Evolutionary conservation across 2,797 vertebrate species (phyloP).

Genomic region (Monodelphis domestica): DNA sequence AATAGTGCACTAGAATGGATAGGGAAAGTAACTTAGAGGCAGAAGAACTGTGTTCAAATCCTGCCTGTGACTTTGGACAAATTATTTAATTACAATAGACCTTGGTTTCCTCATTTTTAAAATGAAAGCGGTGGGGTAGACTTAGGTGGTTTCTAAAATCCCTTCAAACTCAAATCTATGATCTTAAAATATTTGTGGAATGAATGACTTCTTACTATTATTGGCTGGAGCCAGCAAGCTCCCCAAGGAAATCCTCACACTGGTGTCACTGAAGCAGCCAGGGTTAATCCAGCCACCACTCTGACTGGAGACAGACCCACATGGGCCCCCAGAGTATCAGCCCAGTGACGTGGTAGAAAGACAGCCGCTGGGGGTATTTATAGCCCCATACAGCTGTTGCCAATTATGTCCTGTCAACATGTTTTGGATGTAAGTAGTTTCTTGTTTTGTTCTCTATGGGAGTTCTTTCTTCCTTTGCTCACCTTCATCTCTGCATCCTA

Average conservation of each 20-base stretch:
- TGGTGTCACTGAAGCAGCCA: background rate
- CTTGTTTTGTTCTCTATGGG: background rate
- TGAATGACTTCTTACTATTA: background rate
- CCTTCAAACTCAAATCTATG: background rate
- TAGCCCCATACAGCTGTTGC: background rate
- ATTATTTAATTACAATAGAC: background rate
- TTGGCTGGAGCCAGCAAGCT: background rate
- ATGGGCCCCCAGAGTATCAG: background rate
- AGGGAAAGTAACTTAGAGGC: background rate
- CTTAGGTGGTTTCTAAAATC: background rate
- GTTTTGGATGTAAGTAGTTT: background rate
- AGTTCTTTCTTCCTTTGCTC: background rate
- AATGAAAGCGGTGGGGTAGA: background rate
- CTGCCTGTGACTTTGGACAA: background rate
- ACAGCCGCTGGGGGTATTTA: background rate
- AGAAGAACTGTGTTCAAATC: background rate
- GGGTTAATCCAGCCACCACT: background rate
- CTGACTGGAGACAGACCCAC: background rate
- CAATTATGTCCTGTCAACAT: background rate
- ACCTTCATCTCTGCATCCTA: background rate
- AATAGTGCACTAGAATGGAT: background rate
- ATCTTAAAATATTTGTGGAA: background rate
- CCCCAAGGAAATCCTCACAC: background rate
- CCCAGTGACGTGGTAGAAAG: background rate
- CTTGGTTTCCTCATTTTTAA: background rate